These are phyloP conservation scores for Narcine bancroftii DNA, from an alignment of 2,113 vertebrate species.

Conservation along the genomic window DNA sequence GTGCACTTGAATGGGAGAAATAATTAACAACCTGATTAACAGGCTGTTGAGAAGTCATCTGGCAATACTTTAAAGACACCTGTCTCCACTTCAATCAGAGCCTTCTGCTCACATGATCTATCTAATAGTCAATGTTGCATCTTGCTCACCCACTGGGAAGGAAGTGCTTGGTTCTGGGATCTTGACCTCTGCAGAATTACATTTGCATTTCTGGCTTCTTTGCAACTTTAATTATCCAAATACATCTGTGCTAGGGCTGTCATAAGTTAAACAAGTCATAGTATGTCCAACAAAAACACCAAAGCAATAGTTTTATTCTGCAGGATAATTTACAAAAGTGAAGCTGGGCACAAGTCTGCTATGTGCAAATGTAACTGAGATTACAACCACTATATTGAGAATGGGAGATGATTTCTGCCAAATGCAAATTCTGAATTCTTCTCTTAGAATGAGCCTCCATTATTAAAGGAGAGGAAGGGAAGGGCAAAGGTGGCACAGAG, in stretches of 20 bases:
- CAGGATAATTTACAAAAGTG: neutral
- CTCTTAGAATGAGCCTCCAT: neutral
- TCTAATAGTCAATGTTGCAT: neutral
- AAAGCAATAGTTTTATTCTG: neutral
- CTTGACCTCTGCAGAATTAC: neutral
- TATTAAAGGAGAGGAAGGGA: no score
- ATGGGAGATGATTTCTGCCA: no score
- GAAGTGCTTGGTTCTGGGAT: neutral
- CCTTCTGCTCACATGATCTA: neutral
- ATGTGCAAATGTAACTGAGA: no score
- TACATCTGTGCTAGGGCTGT: neutral
- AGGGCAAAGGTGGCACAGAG: neutral
- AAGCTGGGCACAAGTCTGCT: neutral
- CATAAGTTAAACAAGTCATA: neutral
- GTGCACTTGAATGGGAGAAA: neutral
- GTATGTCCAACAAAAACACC: neutral
- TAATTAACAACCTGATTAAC: constrained; percentile 19
- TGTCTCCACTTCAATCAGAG: neutral
- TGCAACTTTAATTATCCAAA: neutral
- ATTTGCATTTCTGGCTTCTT: neutral
- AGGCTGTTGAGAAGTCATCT: constrained; percentile 19
- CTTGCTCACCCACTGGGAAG: neutral
- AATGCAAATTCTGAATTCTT: no score
- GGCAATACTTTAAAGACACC: constrained; percentile 18
- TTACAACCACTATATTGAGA: no score